Conservation (phyloP, 2,797 vertebrate genomes). For the Scolopax bukidnonensis region DNA sequence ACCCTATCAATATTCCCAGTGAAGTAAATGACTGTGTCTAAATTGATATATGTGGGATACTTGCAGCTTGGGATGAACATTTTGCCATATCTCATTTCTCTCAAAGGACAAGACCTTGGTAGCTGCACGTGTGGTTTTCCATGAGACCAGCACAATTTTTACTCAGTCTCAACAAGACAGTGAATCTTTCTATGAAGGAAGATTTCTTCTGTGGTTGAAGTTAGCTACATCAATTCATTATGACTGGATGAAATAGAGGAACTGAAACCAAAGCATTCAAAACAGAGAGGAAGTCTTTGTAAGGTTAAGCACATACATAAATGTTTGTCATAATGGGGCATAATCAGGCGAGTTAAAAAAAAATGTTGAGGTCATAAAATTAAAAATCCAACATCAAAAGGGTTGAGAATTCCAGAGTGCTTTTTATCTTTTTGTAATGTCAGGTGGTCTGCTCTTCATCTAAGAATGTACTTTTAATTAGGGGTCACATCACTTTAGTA, state of each 20-base stretch:
- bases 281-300: background rate
- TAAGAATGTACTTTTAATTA: slow-evolving; percentile 24
- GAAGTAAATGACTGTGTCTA: background rate
- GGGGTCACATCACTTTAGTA: background rate
- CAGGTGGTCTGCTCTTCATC: background rate
- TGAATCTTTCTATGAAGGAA: background rate
- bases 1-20: background rate
- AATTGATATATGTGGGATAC: background rate
- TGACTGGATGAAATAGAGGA: background rate
- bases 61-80: background rate
- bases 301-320: background rate
- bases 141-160: background rate
- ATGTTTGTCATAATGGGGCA: background rate
- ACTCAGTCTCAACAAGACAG: background rate
- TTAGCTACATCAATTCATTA: background rate
- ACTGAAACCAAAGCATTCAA: background rate
- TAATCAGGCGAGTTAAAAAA: background rate
- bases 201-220: background rate
- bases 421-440: background rate
- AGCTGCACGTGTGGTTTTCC: background rate
- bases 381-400: background rate
- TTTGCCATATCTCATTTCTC: background rate
- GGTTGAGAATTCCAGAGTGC: background rate
- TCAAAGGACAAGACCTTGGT: background rate
- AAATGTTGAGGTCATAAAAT: background rate